Conservation (phyloP, 2,113 vertebrate genomes). For the Pardalotus punctatus region DNA sequence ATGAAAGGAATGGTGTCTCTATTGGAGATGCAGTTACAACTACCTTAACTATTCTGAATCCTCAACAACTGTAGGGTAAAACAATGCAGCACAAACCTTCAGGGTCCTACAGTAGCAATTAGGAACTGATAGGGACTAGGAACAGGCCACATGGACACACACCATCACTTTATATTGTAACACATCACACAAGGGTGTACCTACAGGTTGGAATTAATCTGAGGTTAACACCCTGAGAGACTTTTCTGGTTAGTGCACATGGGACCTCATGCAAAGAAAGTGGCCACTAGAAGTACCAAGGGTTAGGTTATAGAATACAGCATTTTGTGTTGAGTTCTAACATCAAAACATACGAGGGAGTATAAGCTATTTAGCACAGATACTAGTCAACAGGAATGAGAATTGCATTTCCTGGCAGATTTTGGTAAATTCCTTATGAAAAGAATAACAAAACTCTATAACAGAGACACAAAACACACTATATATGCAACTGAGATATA, state of each 20-base stretch:
- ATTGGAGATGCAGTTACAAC: neutral
- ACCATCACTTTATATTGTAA: neutral
- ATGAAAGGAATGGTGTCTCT: neutral
- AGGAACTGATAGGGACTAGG: neutral
- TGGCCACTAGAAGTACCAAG: neutral
- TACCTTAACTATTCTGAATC: neutral
- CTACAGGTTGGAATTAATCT: neutral
- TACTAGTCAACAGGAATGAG: neutral
- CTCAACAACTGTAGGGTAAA: neutral
- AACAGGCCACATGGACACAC: neutral
- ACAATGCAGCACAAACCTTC: neutral
- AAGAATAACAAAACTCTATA: neutral
- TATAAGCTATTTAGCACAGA: neutral
- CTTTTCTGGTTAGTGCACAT: neutral
- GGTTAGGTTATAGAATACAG: neutral
- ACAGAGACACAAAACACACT: neutral
- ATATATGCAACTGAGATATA: neutral
- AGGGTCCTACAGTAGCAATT: neutral
- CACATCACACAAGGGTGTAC: neutral
- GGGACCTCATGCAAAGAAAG: neutral
- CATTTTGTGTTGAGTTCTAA: neutral
- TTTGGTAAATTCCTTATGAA: neutral
- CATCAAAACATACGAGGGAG: neutral
- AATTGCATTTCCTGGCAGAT: neutral
- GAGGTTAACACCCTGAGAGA: neutral